These are phyloP conservation scores for Piezodorus guildinii DNA, from an alignment of 1,140 invertebrate genomes.

Conservation along the genomic window DNA sequence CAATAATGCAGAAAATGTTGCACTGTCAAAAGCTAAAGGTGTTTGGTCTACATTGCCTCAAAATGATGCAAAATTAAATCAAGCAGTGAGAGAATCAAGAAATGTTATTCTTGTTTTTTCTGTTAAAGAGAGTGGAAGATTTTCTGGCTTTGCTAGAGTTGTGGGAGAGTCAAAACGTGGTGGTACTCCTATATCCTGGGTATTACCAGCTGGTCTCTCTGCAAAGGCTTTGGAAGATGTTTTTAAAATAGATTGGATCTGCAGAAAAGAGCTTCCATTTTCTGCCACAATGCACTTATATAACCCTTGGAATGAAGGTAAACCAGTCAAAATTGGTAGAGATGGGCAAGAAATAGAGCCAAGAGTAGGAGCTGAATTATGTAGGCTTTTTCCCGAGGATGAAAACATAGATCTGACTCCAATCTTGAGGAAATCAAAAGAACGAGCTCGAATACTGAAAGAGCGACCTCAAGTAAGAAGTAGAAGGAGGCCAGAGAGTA, in stretches of 20 bases:
- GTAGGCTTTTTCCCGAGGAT: slow-evolving; percentile 87
- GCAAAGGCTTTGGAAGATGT: slow-evolving; percentile 87
- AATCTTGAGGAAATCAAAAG: slow-evolving; percentile 79
- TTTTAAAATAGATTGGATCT: slow-evolving; percentile 95
- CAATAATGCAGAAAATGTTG: slow-evolving; percentile 94
- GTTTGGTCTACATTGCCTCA: slow-evolving; percentile 96
- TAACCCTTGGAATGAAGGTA: slow-evolving; percentile 97
- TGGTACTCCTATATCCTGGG: slow-evolving; percentile 83
- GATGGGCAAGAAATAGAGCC: slow-evolving; percentile 98
- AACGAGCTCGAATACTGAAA: slow-evolving; percentile 33
- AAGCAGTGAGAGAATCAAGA: slow-evolving; percentile 79
- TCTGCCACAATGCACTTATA: slow-evolving; percentile 84
- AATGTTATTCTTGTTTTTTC: slow-evolving; percentile 95
- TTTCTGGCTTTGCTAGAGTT: slow-evolving; percentile 83
- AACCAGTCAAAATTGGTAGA: slow-evolving; percentile 95
- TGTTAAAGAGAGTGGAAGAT: slow-evolving; percentile 93
- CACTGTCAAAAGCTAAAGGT: slow-evolving; percentile 84
- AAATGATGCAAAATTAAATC: slow-evolving; percentile 92
- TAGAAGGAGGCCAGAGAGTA: slow-evolving; percentile 22
- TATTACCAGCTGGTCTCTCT: slow-evolving; percentile 85
- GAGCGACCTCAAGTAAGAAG: slow-evolving; percentile 33
- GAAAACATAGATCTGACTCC: slow-evolving; percentile 84
- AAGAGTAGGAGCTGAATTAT: slow-evolving; percentile 85
- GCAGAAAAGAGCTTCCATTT: slow-evolving; percentile 86
- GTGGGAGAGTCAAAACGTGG: slow-evolving; percentile 78